phyloP scores from a whole-genome alignment of 2,113 vertebrate genomes.

The Neotragus moschatus region DNA sequence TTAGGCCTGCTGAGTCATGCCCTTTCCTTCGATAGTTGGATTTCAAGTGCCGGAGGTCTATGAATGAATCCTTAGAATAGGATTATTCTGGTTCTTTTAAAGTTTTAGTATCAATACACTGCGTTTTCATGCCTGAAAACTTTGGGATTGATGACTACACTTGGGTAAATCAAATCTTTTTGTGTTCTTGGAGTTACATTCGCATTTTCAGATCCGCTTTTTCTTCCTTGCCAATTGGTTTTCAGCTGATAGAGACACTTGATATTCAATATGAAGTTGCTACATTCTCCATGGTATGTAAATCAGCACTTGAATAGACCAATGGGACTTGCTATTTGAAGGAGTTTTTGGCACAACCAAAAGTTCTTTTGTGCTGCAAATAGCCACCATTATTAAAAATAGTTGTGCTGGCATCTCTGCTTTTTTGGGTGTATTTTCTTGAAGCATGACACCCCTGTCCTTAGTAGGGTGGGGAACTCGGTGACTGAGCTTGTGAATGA shows the following conservation, averaged over 20 bases:
- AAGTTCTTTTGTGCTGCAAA: conserved; percentile 58
- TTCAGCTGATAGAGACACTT: not conserved
- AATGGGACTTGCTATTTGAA: conserved; percentile 21
- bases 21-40: not conserved
- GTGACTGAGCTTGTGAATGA: not conserved
- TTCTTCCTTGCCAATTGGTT: not conserved
- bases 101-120: not conserved
- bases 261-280: conserved; percentile 2
- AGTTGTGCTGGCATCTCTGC: conserved; percentile 1
- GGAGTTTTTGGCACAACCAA: conserved; percentile 16
- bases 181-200: not conserved
- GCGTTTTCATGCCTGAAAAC: not conserved
- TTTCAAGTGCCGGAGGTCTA: not conserved
- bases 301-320: conserved; percentile 37
- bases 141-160: not conserved
- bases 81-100: not conserved
- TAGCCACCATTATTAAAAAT: conserved; percentile 51
- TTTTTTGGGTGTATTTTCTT: not conserved
- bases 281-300: not conserved
- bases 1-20: accelerated
- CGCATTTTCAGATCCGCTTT: not conserved
- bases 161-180: not conserved
- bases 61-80: not conserved
- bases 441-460: not conserved
- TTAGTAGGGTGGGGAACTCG: not conserved